Evolutionary conservation across 2,888 invertebrate genomes (phyloP), one percentile per base, ranked within the genome.

Genomic region (Apamea monoglypha): DNA sequence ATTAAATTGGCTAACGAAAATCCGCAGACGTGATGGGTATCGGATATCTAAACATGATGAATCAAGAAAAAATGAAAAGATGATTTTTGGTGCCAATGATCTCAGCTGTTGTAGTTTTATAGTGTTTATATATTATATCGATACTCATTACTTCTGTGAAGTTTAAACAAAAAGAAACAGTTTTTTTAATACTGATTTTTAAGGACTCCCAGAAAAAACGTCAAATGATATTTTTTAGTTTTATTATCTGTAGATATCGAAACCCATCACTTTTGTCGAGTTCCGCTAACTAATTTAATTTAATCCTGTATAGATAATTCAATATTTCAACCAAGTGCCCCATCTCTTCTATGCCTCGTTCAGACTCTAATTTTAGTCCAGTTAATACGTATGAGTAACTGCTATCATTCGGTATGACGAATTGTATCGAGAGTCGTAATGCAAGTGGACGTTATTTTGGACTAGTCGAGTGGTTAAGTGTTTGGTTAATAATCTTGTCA

Each of bases 361-460:
- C 92, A 91, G 71, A 82, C 83, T 88, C 91, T 91, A 90, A 93
- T 92, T 92, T 92, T 90, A 92, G 86, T 89, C 76, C 85, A 91
- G 89, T 93, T 91, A 92, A 93, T 91, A 90, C 88, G 91, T 88
- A 93, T 94, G 95, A 95, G 94, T 94, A 94, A 94, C 91, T 85
- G 90, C 86, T 92, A 93, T 94, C 93, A 91, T 93, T 91, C 91
- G 91, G 92, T 92, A 94, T 95, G 95, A 95, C 95, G 95, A 94
- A 95, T 95, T 94, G 93, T 92, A 93, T 90, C 74, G 86, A 85
- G 90, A 88, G 89, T 91, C 89, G 91, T 93, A 93, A 94, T 92
- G 91, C 91, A 86, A 87, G 81, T 81, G 90, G 82, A 78, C 83
- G 66, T 53, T 80, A 80, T 83, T 81, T 81, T 71, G 7, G 83